phyloP scores from a whole-genome alignment of 2,113 vertebrate species.

The Calyptomena viridis region DNA sequence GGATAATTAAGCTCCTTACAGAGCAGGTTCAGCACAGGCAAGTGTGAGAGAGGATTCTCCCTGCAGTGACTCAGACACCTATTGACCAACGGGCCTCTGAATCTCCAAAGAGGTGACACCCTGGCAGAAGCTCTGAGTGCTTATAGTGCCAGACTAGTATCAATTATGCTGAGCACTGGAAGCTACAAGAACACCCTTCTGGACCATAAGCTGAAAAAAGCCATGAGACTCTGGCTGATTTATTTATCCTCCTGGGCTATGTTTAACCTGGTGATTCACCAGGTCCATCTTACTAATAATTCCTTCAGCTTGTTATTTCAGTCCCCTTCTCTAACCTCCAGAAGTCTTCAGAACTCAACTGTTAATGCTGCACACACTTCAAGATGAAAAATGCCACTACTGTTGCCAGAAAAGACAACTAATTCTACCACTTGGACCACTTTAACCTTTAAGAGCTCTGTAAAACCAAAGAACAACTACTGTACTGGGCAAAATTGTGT shows the following conservation, averaged over 20 bases:
- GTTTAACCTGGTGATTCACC: conserved; percentile 30
- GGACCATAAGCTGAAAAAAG: conserved; percentile 1
- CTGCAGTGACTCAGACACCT: neutral
- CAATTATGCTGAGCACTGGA: neutral
- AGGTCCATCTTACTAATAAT: neutral
- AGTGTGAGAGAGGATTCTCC: neutral
- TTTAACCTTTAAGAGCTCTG: neutral
- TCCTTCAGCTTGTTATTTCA: neutral
- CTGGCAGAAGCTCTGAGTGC: neutral
- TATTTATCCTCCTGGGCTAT: conserved; percentile 20
- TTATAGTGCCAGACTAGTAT: neutral
- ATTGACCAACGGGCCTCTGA: neutral
- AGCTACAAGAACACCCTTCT: neutral
- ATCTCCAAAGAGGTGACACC: neutral
- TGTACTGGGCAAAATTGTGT: neutral
- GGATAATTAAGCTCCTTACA: conserved; percentile 20
- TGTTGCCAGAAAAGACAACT: neutral
- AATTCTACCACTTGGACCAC: neutral
- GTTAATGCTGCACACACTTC: neutral
- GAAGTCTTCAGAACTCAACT: neutral
- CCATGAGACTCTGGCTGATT: neutral
- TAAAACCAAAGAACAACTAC: neutral
- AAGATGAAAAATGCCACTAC: neutral
- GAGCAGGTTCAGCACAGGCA: neutral
- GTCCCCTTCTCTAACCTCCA: neutral